These are phyloP conservation scores for Brachystomella parvula DNA, from an alignment of 1,140 invertebrate species.

Conservation along the genomic window DNA sequence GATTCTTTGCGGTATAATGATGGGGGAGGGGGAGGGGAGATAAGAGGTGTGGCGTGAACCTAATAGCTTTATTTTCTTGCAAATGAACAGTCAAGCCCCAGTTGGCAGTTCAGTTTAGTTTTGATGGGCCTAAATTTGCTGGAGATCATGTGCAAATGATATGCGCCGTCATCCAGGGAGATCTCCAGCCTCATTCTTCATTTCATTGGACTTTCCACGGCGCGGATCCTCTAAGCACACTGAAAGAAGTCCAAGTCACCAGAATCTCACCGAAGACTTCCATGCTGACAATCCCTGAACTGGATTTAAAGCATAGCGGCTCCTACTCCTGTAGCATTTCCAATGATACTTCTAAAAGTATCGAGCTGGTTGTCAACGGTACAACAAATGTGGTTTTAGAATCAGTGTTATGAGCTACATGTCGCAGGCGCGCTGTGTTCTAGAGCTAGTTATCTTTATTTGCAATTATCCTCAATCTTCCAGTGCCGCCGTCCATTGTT, in stretches of 20 bases:
- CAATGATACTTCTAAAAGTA: not conserved
- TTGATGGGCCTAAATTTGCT: not conserved
- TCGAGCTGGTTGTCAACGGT: conserved; percentile 8
- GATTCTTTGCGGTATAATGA: no score
- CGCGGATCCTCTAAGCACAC: not conserved
- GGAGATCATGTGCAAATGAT: not conserved
- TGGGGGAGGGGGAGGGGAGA: no score
- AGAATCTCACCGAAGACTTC: not conserved
- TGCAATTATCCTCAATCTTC: not conserved
- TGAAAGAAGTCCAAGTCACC: not conserved
- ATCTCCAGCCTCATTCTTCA: not conserved
- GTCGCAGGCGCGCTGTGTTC: not conserved
- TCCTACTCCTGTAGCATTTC: conserved; percentile 6
- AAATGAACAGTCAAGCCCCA: not conserved
- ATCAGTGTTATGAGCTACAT: not conserved
- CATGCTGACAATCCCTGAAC: not conserved
- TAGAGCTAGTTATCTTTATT: not conserved
- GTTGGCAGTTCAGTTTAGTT: not conserved
- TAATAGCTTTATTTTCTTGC: not conserved
- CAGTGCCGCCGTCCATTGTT: conserved; percentile 57
- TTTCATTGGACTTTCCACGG: not conserved
- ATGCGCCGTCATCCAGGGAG: not conserved
- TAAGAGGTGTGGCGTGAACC: not conserved
- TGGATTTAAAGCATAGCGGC: not conserved
- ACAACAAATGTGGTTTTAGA: conserved; percentile 1